A percentile compares a stretch with the other conserved stretches of the same genome.
Conservation (phyloP, 2,888 invertebrate genomes). For the Dioctria linearis region DNA sequence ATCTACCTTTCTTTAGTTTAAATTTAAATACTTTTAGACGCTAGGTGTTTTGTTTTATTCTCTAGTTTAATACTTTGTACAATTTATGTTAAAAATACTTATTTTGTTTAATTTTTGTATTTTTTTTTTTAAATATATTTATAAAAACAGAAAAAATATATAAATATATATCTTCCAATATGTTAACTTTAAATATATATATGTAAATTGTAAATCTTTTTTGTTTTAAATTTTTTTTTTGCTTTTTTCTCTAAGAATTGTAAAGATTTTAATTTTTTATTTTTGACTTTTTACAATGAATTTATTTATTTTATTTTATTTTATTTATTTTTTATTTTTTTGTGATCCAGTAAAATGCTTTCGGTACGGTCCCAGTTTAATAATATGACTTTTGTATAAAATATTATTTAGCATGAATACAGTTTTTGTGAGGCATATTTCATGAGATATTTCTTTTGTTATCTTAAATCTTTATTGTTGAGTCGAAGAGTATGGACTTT, state of each 20-base stretch:
- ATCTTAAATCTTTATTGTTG: no score
- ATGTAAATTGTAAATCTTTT: slow-evolving; percentile 50
- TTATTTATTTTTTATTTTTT: slow-evolving; percentile 18
- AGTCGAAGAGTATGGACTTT: no score
- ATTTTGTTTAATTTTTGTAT: slow-evolving; percentile 43
- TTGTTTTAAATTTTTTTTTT: slow-evolving; percentile 29
- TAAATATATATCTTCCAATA: slow-evolving; percentile 53
- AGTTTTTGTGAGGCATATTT: no score
- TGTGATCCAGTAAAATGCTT: slow-evolving; percentile 27
- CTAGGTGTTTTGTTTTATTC: slow-evolving; percentile 37
- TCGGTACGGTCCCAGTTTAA: not conserved
- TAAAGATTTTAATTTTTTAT: slow-evolving; percentile 27
- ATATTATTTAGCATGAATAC: not conserved
- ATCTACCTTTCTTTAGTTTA: not conserved
- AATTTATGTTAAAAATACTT: slow-evolving; percentile 49
- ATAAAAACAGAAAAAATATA: slow-evolving; percentile 52
- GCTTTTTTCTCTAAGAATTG: slow-evolving; percentile 41
- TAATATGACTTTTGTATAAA: not conserved
- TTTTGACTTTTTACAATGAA: slow-evolving; percentile 30
- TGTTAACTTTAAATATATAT: slow-evolving; percentile 53
- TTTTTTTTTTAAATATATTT: slow-evolving; percentile 49
- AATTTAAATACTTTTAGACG: slow-evolving; percentile 43
- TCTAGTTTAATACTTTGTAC: slow-evolving; percentile 50
- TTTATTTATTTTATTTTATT: slow-evolving; percentile 8
- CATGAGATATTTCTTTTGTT: no score